Percentiles rank a stretch among this genome's conserved stretches.
Evolutionary conservation across 2,888 invertebrate genomes (phyloP).

Genomic region (Limnephilus auricula): DNA sequence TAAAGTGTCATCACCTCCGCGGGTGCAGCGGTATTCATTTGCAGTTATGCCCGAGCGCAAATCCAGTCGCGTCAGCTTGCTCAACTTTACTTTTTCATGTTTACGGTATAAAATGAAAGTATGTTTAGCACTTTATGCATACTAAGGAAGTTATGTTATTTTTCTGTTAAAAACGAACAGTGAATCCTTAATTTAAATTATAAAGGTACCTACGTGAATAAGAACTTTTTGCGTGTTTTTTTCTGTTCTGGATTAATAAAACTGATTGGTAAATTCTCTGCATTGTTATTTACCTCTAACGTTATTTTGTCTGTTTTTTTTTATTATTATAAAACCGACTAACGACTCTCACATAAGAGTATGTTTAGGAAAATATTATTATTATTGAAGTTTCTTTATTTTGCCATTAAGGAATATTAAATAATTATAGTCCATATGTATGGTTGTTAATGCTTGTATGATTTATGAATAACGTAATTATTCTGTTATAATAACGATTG

Average conservation of each 20-base stretch:
- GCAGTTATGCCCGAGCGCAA: constrained; percentile 22
- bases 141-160: background rate
- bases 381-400: too few species aligned
- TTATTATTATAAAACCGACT: background rate
- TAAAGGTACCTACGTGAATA: too few species aligned
- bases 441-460: too few species aligned
- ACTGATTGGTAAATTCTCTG: background rate
- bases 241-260: background rate
- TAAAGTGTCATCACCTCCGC: constrained; percentile 40
- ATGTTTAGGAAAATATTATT: background rate
- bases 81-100: constrained; percentile 15
- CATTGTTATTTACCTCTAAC: too few species aligned
- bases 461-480: too few species aligned
- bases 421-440: too few species aligned
- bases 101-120: background rate
- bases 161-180: background rate
- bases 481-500: too few species aligned
- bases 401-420: too few species aligned
- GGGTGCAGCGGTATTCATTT: constrained; percentile 32
- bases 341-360: background rate
- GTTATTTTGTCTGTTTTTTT: background rate
- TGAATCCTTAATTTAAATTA: too few species aligned
- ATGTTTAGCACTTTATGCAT: background rate
- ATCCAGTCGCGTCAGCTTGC: constrained; percentile 27
- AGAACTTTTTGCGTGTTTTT: too few species aligned